Base-by-base conservation (phyloP, 2,113 vertebrate genomes). In the Muscicapa adusta region DNA sequence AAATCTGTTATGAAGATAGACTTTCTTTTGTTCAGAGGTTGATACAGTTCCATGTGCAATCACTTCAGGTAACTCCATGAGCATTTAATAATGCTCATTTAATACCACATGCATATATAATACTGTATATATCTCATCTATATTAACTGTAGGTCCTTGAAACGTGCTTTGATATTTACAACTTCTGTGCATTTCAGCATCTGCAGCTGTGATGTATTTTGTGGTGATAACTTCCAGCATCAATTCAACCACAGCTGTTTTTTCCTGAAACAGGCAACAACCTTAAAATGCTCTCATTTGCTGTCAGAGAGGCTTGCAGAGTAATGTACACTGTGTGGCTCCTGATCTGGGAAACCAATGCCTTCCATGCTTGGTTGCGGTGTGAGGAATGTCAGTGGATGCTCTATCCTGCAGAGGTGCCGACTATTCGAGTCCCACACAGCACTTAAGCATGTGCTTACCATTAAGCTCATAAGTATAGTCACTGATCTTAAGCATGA, bases 381-480 rank as follows among this genome's bases (percentile, higher is more conserved):
- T 19, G 33, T 84, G 85, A 67, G 70, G 40, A 95, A 71, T 84
- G 72, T 68, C 50, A 29, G 18, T 54, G 85, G 56, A 33, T 54
- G 65, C 54, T 71, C 56, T 12, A 14, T 77, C 81, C 54, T 91
- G 68, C 84, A 57, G 75, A 86, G 67, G 63, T 86, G 58, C 71
- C 0, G 12, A 66, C 40, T 42, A 18, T 71, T 51, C 4, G 67
- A 54, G 84, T 67, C 48, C 78, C 91, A 48, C 88, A 50, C 14
- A 78, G 19, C 57, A 57, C 25, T 91, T 93, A 94, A 90, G 84
- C 87, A 92, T 66, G 83, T 96, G 96, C 83, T 95, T 94, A 80
- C 74, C 42, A 79, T 95, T 97, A 94, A 95, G 88, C 80, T 85
- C 14, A 8, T 82, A 74, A 94, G 72, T 74, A 82, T 38, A 68